A percentile compares a stretch with the other conserved stretches of the same genome.
Evolutionary conservation across 2,888 invertebrate species (phyloP).

Genomic region (Galerucella calmariensis): DNA sequence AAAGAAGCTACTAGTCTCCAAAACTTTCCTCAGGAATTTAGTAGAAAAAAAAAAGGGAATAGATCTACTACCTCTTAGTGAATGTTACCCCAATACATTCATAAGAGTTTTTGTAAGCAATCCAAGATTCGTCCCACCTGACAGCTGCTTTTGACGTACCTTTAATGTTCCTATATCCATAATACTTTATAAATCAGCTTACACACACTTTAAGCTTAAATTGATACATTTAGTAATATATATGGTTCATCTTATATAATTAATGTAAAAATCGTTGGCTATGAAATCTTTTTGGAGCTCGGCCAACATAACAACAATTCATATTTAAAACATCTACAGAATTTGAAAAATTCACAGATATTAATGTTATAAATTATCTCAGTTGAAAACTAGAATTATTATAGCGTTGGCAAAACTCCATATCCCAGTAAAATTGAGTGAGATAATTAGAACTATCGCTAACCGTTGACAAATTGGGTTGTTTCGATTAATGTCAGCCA

Average conservation of each 20-base stretch:
- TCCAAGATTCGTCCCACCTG: no score
- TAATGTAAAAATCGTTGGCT: background rate
- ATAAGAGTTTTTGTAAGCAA: no score
- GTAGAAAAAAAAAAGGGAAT: no score
- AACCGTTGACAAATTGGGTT: slow-evolving; percentile 19
- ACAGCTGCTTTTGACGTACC: no score
- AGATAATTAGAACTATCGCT: slow-evolving; percentile 32
- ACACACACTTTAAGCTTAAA: no score
- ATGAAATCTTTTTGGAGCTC: slow-evolving; percentile 7
- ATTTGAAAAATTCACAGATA: slow-evolving; percentile 13
- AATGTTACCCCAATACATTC: no score
- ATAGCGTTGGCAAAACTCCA: slow-evolving; percentile 34
- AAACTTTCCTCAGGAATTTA: no score
- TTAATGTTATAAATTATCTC: slow-evolving; percentile 26
- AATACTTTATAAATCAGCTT: no score
- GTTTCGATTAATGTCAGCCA: slow-evolving; percentile 24
- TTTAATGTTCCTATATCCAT: no score
- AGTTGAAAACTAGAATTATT: slow-evolving; percentile 34
- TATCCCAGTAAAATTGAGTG: slow-evolving; percentile 32
- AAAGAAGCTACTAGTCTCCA: no score
- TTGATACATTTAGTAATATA: no score
- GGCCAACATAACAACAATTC: background rate
- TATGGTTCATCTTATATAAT: background rate
- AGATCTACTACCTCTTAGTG: no score
- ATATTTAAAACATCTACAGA: background rate